Conservation (phyloP, 2,888 invertebrate species). For the Diloba caeruleocephala region DNA sequence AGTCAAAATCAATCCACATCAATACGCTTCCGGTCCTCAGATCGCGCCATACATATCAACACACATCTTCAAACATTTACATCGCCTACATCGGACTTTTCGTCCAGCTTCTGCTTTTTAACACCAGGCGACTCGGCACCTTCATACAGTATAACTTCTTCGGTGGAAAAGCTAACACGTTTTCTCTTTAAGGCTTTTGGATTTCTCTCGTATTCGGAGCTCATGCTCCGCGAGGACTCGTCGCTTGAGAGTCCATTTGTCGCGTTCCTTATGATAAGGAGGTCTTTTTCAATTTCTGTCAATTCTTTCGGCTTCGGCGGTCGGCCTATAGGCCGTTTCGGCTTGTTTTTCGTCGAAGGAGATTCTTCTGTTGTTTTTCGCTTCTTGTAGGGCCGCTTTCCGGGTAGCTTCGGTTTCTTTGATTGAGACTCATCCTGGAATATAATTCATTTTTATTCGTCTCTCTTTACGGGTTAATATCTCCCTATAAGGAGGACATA, state of each 20-base stretch:
- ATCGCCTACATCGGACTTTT: conserved; percentile 45
- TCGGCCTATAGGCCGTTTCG: conserved; percentile 67
- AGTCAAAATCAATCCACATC: no score
- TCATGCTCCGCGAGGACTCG: conserved; percentile 65
- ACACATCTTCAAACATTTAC: conserved; percentile 5
- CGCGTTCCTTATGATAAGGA: conserved; percentile 80
- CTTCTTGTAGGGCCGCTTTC: conserved; percentile 77
- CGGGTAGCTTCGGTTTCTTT: conserved; percentile 69
- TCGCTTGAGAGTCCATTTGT: conserved; percentile 74
- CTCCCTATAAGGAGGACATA: no score
- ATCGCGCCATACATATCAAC: conserved; percentile 8
- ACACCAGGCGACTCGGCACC: conserved; percentile 40
- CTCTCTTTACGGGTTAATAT: background rate
- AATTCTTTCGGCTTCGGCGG: conserved; percentile 76
- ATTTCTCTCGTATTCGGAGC: conserved; percentile 62
- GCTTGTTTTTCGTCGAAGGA: conserved; percentile 67
- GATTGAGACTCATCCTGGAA: conserved; percentile 76
- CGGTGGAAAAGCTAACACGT: conserved; percentile 66
- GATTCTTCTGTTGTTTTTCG: conserved; percentile 72
- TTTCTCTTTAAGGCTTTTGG: conserved; percentile 68
- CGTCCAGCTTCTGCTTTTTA: conserved; percentile 47
- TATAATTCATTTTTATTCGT: background rate
- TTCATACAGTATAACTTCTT: conserved; percentile 55
- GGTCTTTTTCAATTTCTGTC: conserved; percentile 82
- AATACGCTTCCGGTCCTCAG: background rate